Evolutionary conservation across 1,140 invertebrate species (phyloP), one percentile per base, ranked within the genome.

Genomic region (Bombus pascuorum): DNA sequence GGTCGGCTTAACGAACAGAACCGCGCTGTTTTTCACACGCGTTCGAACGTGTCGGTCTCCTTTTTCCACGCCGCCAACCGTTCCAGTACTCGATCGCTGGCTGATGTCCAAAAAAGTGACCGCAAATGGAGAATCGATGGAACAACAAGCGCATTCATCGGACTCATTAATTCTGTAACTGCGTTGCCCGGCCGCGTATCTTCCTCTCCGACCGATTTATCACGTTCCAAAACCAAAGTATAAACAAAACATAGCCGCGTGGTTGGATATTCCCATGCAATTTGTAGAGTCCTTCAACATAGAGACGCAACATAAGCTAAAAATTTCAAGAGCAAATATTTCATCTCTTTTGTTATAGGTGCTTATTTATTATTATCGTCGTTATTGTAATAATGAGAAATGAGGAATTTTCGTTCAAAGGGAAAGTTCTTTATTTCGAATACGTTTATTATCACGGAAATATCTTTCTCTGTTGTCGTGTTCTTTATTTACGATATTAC

Each of bases 111-210:
- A 89, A 90, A 81, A 90, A 77, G 8, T 53, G 74, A 70, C 88
- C 88, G 70, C 85, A 77, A 90, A 70, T 73, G 86, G 81, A 83
- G 88, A 87, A 90, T 90, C 89, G 80, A 90, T 90, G 86, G 86
- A 87, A 87, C 74, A 81, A 75, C 65, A 80, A 84, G 86, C 79
- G 76, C 86, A 81, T 85, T 90, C 89, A 89, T 79, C 80, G 85
- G 74, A 84, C 89, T 90, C 85, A 87, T 90, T 89, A 87, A 89
- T 81, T 84, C 85, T 65, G 68, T 70, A 83, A 87, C 84, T 74
- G 71, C 37, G 57, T 47, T 62, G 80, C 53, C 9, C 53, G 68
- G 59, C n/a, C 44, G 34, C 62, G 84, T 75, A 70, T 74, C 59
- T 70, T 47, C 15, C 68, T 47, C n/a, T 18, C 3, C 72, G 59